phyloP scores from a whole-genome alignment of 2,113 vertebrate genomes.

The Phasianus colchicus region DNA sequence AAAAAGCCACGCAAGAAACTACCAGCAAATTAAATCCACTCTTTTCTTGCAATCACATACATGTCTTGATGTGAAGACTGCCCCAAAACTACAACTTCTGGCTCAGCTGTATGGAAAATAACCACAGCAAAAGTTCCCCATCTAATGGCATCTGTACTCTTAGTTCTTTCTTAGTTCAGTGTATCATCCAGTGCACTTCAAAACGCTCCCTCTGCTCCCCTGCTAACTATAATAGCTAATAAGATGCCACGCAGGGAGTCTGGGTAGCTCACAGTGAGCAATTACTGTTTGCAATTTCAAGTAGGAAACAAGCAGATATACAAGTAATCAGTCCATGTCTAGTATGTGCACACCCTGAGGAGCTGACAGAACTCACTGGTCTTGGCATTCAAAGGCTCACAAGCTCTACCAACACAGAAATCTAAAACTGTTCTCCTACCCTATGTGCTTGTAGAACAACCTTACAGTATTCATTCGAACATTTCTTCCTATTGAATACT shows the following conservation, averaged over 20 bases:
- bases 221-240: neutral
- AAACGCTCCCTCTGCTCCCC: neutral
- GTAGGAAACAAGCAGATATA: neutral
- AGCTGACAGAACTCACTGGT: neutral
- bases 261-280: neutral
- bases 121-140: neutral
- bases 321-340: neutral
- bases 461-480: neutral
- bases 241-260: neutral
- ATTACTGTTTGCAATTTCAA: neutral
- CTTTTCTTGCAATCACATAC: neutral
- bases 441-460: rapidly evolving
- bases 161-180: neutral
- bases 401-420: neutral
- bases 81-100: neutral
- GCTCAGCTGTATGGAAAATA: neutral
- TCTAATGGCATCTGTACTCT: neutral
- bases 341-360: neutral
- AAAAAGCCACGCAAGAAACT: neutral
- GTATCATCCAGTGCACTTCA: neutral
- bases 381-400: neutral
- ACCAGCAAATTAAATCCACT: neutral
- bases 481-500: neutral
- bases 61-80: neutral
- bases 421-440: neutral